Conservation (phyloP, 2,113 vertebrate genomes). For the Thinocorus orbignyianus region DNA sequence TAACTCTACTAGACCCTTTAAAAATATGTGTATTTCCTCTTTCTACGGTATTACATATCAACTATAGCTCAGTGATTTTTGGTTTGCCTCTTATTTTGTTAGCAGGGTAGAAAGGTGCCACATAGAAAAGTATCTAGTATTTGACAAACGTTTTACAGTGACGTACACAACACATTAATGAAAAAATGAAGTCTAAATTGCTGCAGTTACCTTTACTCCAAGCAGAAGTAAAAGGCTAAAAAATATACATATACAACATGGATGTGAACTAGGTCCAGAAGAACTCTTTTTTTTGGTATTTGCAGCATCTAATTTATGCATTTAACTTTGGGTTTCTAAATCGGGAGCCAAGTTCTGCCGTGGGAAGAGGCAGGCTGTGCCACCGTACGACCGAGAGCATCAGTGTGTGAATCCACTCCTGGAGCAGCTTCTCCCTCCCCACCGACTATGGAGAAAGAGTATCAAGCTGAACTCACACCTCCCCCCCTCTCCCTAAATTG, state of each 20-base stretch:
- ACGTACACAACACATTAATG: neutral
- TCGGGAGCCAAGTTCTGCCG: neutral
- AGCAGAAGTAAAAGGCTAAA: neutral
- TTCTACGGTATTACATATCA: constrained; percentile 1
- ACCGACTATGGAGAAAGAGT: neutral
- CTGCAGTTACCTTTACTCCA: neutral
- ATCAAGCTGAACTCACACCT: neutral
- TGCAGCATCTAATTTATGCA: neutral
- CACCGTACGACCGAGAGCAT: fast-evolving
- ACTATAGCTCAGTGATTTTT: neutral
- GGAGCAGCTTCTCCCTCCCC: neutral
- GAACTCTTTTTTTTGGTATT: neutral
- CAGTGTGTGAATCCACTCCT: neutral
- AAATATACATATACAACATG: neutral
- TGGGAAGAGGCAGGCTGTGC: constrained; percentile 1
- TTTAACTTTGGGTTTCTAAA: constrained; percentile 9
- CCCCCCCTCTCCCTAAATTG: neutral
- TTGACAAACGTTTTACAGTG: neutral
- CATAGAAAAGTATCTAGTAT: neutral
- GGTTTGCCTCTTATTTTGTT: neutral
- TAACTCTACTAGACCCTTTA: neutral
- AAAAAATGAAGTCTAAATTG: constrained; percentile 21
- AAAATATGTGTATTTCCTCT: neutral
- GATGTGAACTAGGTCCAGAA: neutral
- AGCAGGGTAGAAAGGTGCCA: neutral